Conservation (phyloP, 1,140 invertebrate genomes). For the Drosophila prosaltans region DNA sequence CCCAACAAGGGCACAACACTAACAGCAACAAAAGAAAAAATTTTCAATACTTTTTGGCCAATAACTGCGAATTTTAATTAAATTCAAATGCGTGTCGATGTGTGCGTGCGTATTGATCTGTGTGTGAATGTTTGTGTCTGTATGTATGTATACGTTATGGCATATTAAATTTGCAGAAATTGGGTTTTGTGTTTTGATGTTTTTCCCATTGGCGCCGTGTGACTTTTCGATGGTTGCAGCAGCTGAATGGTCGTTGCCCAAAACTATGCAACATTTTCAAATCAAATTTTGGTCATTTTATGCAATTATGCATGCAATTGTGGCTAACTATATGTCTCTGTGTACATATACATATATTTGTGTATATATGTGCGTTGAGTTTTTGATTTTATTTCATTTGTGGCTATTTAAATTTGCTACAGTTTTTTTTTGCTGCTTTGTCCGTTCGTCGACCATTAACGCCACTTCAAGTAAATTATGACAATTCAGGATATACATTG, state of each 20-base stretch:
- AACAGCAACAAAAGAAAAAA: slow-evolving; percentile 28
- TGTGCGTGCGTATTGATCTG: slow-evolving; percentile 29
- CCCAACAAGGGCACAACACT: slow-evolving; percentile 21
- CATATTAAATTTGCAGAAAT: slow-evolving; percentile 76
- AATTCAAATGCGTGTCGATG: slow-evolving; percentile 68
- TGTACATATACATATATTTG: slow-evolving; percentile 31
- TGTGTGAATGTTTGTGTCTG: slow-evolving; percentile 1
- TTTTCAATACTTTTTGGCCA: slow-evolving; percentile 63
- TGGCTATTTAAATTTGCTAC: slow-evolving; percentile 48
- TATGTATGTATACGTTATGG: slow-evolving; percentile 41
- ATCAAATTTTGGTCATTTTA: slow-evolving; percentile 75
- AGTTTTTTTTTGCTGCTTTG: slow-evolving; percentile 29
- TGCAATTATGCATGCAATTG: slow-evolving; percentile 80
- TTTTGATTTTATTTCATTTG: slow-evolving; percentile 58
- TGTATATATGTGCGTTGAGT: slow-evolving; percentile 35
- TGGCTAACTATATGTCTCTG: slow-evolving; percentile 30
- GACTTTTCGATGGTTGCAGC: slow-evolving; percentile 60
- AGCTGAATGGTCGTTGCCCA: slow-evolving; percentile 43
- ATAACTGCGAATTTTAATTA: slow-evolving; percentile 78
- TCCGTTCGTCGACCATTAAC: slow-evolving; percentile 63
- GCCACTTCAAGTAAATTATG: slow-evolving; percentile 80
- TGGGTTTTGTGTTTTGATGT: slow-evolving; percentile 62
- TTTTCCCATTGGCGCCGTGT: slow-evolving; percentile 43
- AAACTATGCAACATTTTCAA: slow-evolving; percentile 70
- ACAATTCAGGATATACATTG: slow-evolving; percentile 36